Evolutionary conservation across 2,797 vertebrate genomes (phyloP).

Genomic region (Amniataba percoides): DNA sequence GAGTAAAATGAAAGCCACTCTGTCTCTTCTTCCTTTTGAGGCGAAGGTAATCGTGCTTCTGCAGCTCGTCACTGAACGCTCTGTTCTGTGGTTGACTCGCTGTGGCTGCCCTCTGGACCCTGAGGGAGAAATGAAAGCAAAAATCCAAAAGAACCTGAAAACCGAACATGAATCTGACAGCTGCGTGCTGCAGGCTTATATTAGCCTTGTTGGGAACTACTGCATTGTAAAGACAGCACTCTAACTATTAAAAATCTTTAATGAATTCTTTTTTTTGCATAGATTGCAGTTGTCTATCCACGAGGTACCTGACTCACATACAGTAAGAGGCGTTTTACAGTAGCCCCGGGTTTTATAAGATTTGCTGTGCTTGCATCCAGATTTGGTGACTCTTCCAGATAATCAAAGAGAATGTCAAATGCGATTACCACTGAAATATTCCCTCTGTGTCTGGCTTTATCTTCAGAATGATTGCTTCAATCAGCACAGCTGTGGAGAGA

Average conservation of each 20-base stretch:
- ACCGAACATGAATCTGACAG: constrained; percentile 49
- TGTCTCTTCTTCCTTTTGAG: constrained; percentile 71
- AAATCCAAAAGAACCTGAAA: constrained; percentile 71
- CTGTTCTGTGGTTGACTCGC: constrained; percentile 70
- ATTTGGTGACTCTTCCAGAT: constrained; percentile 70
- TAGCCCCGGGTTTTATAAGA: constrained; percentile 25
- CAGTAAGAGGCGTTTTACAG: constrained; percentile 25
- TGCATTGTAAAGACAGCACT: constrained; percentile 25
- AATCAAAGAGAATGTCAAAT: constrained; percentile 74
- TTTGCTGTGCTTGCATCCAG: constrained; percentile 60
- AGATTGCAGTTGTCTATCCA: constrained; percentile 23
- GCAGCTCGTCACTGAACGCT: constrained; percentile 76
- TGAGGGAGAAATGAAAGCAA: constrained; percentile 76
- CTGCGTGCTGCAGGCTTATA: constrained; percentile 52
- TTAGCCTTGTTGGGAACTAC: constrained; percentile 25
- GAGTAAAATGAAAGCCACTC: constrained; percentile 76
- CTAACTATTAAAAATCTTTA: constrained; percentile 32
- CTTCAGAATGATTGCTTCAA: constrained; percentile 65
- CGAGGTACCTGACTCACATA: constrained; percentile 28
- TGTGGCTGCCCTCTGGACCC: constrained; percentile 71
- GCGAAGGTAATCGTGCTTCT: constrained; percentile 80
- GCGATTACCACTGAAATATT: constrained; percentile 69
- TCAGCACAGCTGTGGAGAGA: constrained; percentile 62
- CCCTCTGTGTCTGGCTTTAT: constrained; percentile 56
- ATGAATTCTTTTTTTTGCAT: constrained; percentile 29